Conservation (phyloP, 2,888 invertebrate genomes). For the Clivina fossor region DNA sequence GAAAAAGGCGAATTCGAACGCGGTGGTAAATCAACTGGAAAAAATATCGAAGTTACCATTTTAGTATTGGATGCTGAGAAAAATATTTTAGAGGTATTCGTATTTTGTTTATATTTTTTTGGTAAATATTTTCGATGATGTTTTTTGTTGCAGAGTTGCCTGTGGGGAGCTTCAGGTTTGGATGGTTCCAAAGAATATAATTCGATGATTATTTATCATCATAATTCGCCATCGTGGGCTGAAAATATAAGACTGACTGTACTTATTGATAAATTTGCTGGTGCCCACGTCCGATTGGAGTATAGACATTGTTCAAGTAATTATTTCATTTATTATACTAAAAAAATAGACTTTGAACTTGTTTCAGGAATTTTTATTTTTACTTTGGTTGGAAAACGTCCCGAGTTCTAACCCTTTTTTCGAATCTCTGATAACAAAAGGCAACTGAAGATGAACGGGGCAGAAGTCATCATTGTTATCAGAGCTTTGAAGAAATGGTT, state of each 20-base stretch:
- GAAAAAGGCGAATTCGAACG: slow-evolving; percentile 90
- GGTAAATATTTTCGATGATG: slow-evolving; percentile 45
- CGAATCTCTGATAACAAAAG: too few relatives aligned
- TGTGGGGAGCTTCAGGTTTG: slow-evolving; percentile 85
- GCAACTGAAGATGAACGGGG: too few relatives aligned
- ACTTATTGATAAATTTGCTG: slow-evolving; percentile 88
- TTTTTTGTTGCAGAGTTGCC: slow-evolving; percentile 64
- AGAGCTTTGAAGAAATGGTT: too few relatives aligned
- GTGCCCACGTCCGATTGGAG: slow-evolving; percentile 89
- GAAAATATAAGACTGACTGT: slow-evolving; percentile 86
- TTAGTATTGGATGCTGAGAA: slow-evolving; percentile 79
- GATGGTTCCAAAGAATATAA: slow-evolving; percentile 75
- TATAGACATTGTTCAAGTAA: slow-evolving; percentile 93
- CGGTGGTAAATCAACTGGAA: slow-evolving; percentile 90
- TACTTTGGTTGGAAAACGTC: too few relatives aligned
- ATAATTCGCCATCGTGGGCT: slow-evolving; percentile 90
- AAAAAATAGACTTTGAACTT: too few relatives aligned
- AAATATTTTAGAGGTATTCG: slow-evolving; percentile 63
- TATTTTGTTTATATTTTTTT: slow-evolving; percentile 10
- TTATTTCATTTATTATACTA: too few relatives aligned
- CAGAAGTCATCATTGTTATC: too few relatives aligned
- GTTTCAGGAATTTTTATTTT: too few relatives aligned
- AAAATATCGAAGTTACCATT: slow-evolving; percentile 89
- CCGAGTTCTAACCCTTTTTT: too few relatives aligned
- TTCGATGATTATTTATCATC: slow-evolving; percentile 90